These are phyloP conservation scores for Pterophyllum scalare DNA, from an alignment of 2,113 vertebrate species.

Conservation along the genomic window DNA sequence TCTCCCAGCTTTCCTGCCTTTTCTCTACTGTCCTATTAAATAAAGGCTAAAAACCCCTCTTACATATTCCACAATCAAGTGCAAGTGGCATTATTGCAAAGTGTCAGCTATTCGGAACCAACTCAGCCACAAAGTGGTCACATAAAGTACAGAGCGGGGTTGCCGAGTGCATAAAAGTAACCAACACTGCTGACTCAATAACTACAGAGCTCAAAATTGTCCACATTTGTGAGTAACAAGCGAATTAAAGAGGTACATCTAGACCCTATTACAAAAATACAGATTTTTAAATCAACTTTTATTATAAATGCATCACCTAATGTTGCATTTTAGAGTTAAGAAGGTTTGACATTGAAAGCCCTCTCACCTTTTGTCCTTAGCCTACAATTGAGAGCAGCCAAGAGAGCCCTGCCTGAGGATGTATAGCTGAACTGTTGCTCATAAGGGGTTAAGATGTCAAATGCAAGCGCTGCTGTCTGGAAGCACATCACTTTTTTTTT, in stretches of 20 bases:
- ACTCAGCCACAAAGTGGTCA: neutral
- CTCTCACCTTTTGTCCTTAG: conserved; percentile 40
- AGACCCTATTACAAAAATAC: neutral
- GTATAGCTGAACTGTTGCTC: conserved; percentile 27
- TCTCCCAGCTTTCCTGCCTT: neutral
- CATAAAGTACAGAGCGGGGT: neutral
- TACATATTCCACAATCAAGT: neutral
- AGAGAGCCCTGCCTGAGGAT: conserved; percentile 44
- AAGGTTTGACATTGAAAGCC: conserved; percentile 22
- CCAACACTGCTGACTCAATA: neutral
- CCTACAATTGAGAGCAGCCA: conserved; percentile 33
- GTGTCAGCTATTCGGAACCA: neutral
- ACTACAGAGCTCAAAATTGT: neutral
- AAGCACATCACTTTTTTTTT: neutral
- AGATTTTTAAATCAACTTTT: neutral
- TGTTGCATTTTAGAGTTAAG: neutral
- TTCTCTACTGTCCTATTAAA: neutral
- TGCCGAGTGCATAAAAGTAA: too few relatives aligned
- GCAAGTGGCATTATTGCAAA: neutral
- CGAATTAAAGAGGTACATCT: neutral
- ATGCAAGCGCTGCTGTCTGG: conserved; percentile 16
- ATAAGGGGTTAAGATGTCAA: conserved; percentile 41
- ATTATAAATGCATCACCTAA: neutral
- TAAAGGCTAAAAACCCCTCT: neutral
- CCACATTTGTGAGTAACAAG: neutral